Evolutionary conservation across 2,113 vertebrate species (phyloP), one percentile per base, ranked within the genome.

Genomic region (Syngnathus typhle): DNA sequence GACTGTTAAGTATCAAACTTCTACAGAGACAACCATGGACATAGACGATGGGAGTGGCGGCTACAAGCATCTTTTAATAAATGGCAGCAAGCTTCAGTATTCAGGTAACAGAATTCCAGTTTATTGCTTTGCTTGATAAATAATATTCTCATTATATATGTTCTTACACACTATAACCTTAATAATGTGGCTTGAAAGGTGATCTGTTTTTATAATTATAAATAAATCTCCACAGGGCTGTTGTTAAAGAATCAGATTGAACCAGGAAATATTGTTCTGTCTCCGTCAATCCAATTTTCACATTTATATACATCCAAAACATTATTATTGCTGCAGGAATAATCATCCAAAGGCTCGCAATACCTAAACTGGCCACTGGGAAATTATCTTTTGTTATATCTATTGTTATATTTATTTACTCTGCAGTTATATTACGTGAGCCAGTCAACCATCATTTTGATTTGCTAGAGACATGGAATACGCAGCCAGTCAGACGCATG

Each of bases 71-170:
- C 9, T 80, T 43, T 60, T 72, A 0, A 2, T 0, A 1, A 76
- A 78, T 38, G 44, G 62, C 43, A 60, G 55, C 66, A 78, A 59
- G 46, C 4, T 81, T 37, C 63, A 0, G 21, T 38, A 1, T 59
- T 63, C 71, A 83, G 82, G 87, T 89, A 80, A 67, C 2, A 39
- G 37, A 58, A 5, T 18, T 70, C 2, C 51, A 63, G 9, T 27
- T 63, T 2, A 19, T 60, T 18, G 7, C 3, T 27, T 9, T 0
- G 4, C 38, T 60, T 10, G 1, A 6, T 16, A 58, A 15, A 56
- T 55, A 56, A 56, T 32, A 32, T 56, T 23, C 9, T 32, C 13
- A 56, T 2, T 7, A 32, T 13, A 15, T 56, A 32, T 32, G 27
- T 32, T 32, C 27, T 32, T 32, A 32, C 27, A 32, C 27, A 32